phyloP scores from a whole-genome alignment of 2,113 vertebrate genomes.

The Corapipo altera region DNA sequence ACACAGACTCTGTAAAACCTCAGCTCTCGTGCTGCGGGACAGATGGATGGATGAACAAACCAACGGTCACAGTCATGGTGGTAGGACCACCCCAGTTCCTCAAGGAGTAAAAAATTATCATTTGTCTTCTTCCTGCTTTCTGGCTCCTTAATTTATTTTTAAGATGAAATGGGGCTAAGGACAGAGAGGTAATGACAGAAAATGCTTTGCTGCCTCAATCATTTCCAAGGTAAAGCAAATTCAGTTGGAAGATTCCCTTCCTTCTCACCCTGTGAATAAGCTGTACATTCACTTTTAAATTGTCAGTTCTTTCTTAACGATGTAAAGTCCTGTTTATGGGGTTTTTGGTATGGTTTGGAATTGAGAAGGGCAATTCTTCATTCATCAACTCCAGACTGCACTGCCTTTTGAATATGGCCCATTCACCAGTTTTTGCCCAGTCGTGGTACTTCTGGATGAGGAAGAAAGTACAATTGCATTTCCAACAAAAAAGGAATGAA shows the following conservation, averaged over 20 bases:
- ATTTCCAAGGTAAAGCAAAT: slow-evolving; percentile 72
- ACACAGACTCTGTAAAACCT: slow-evolving; percentile 66
- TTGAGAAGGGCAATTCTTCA: slow-evolving; percentile 51
- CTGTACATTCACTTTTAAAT: slow-evolving; percentile 75
- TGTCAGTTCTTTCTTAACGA: slow-evolving; percentile 72
- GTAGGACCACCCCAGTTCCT: slow-evolving; percentile 59
- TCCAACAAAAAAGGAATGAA: slow-evolving; percentile 52
- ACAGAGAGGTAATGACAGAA: slow-evolving; percentile 64
- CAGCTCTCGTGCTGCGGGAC: slow-evolving; percentile 67
- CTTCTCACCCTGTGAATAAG: slow-evolving; percentile 64
- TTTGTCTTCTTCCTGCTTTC: slow-evolving; percentile 79
- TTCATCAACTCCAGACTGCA: slow-evolving; percentile 54
- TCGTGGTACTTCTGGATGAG: slow-evolving; percentile 14
- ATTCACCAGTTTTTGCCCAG: slow-evolving; percentile 32
- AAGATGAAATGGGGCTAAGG: slow-evolving; percentile 70
- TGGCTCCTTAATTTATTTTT: slow-evolving; percentile 81
- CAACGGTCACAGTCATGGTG: slow-evolving; percentile 53
- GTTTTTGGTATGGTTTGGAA: slow-evolving; percentile 52
- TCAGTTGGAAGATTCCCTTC: slow-evolving; percentile 66
- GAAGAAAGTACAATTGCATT: slow-evolving; percentile 38
- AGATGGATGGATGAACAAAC: slow-evolving; percentile 67
- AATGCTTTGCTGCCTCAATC: slow-evolving; percentile 54
- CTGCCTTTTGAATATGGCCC: slow-evolving; percentile 54
- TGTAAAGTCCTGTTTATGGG: slow-evolving; percentile 57
- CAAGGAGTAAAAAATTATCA: slow-evolving; percentile 71